Evolutionary conservation across 2,888 invertebrate species (phyloP), one percentile per base, ranked within the genome.

Genomic region (Atherix ibis): DNA sequence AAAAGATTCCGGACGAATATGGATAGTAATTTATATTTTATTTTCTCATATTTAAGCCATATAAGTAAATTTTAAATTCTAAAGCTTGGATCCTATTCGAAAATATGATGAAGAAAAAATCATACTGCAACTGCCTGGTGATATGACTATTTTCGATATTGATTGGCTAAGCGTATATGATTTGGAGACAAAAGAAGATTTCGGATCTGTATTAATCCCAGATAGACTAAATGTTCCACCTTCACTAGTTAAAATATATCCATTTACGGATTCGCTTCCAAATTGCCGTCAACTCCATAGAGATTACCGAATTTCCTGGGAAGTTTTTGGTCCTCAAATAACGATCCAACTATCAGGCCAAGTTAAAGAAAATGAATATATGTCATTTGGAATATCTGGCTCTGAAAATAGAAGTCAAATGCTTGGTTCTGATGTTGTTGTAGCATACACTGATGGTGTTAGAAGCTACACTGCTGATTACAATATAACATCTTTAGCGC

Each of bases 321-420:
- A 89, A 56, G 76, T 88, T 17, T 88, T 88, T 58, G 89, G 89
- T 0, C 82, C 80, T 15, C 79, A 79, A 54, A 73, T 91, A 42
- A 89, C 89, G 6, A 67, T 89, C 35, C 79, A 88, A 56, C 62
- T 91, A 9, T 76, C 83, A 9, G 89, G 77, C 2, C 76, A 79
- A 67, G 62, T 63, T 24, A 66, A 54, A 1, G 71, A 72, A 44
- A 66, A 78, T 47, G 85, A 87, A 46, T 91, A 91, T 61, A 78
- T 91, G 73, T 76, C 85, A 10, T 88, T 89, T 58, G 91, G 91
- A 19, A 62, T 88, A 34, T 88, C 88, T 16, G 89, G 89, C 31
- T 73, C 77, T 2, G 62, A 63, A 6, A 63, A 64, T 14, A 64
- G 66, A 26, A 77, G 83, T 44, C 71, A 72, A 58, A 91, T 91